These are phyloP conservation scores for Melikaiella ostensackeni DNA, from an alignment of 2,888 invertebrate genomes.

Conservation along the genomic window DNA sequence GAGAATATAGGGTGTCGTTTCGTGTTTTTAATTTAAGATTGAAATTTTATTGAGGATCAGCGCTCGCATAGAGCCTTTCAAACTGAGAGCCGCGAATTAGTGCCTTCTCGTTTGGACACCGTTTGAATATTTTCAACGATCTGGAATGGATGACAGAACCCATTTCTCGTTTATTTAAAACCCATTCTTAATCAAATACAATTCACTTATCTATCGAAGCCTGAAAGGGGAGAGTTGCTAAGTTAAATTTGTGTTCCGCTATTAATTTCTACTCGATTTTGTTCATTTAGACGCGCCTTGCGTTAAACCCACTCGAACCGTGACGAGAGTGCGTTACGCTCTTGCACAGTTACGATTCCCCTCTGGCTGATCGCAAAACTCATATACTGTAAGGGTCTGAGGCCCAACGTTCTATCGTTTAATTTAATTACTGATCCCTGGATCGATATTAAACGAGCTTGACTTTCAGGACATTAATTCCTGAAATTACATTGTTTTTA, in stretches of 20 bases:
- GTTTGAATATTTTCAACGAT: background rate
- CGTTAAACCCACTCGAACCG: conserved; percentile 50
- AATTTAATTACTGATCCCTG: conserved; percentile 43
- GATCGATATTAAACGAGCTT: conserved; percentile 8
- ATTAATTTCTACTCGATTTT: conserved; percentile 60
- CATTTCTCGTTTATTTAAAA: background rate
- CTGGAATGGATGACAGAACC: background rate
- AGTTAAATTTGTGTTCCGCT: conserved; percentile 45
- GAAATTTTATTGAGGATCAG: background rate
- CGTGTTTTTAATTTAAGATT: background rate
- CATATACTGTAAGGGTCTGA: conserved; percentile 26
- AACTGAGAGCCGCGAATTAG: too few relatives aligned
- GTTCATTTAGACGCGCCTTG: conserved; percentile 44
- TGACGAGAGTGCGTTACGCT: conserved; percentile 60
- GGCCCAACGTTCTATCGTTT: conserved; percentile 19
- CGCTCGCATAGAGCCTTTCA: background rate
- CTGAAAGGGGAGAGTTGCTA: conserved; percentile 17
- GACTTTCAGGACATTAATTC: background rate
- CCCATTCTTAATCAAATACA: background rate
- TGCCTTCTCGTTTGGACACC: too few relatives aligned
- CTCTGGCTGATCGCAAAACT: conserved; percentile 37
- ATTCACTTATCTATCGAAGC: conserved; percentile 1
- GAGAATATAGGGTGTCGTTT: conserved; percentile 2
- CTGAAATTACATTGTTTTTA: background rate
- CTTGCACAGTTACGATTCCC: conserved; percentile 32